These are phyloP conservation scores for Haliclona indistincta DNA, from an alignment of 37 sponge, comb jelly and placozoan genomes.

Conservation along the genomic window DNA sequence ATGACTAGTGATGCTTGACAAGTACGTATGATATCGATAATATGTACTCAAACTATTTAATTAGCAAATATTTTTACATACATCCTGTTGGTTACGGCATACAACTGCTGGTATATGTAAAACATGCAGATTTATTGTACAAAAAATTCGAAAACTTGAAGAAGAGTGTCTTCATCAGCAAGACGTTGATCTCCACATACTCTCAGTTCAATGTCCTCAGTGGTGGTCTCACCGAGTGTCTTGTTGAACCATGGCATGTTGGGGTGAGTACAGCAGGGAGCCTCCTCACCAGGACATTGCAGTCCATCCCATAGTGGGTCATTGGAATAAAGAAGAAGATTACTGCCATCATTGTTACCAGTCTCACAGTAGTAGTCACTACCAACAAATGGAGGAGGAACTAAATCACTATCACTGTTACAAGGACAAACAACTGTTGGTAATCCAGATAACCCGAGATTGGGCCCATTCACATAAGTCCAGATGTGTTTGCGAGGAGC, in stretches of 20 bases:
- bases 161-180: not conserved
- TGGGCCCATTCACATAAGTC: not conserved
- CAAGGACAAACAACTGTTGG: no score
- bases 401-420: not conserved
- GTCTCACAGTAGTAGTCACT: not conserved
- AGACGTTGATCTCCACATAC: not conserved
- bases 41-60: no score
- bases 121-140: not conserved
- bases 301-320: not conserved
- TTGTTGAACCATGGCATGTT: not conserved
- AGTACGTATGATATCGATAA: no score
- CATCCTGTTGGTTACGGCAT: no score
- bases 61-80: no score
- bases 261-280: not conserved
- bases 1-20: no score
- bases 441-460: no score
- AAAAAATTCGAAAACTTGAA: not conserved
- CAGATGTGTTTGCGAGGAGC: slow-evolving; percentile 2
- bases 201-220: not conserved
- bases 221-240: not conserved
- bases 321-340: not conserved
- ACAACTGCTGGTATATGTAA: no score
- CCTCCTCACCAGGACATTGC: not conserved
- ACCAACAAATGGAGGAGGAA: not conserved
- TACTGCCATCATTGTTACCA: not conserved